Base-by-base conservation (phyloP, 2,888 invertebrate genomes). In the Polyommatus iphigenia region DNA sequence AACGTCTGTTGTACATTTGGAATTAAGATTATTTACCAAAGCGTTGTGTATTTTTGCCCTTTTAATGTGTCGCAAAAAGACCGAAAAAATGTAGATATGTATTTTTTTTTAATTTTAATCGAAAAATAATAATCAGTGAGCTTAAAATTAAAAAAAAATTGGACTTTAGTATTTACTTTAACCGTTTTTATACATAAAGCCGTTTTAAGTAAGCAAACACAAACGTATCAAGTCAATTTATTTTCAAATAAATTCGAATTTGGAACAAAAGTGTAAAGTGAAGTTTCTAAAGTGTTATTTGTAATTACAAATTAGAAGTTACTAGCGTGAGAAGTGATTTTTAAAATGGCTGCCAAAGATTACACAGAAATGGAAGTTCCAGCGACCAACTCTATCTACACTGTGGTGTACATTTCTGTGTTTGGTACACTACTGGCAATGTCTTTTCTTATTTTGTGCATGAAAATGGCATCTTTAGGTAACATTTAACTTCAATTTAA, bases 371-470 rank as follows among this genome's bases (percentile, higher is more conserved):
- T 76, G 20, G 76, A 71, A n/a, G 62, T 59, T 4, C 41, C 78
- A 1, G 3, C 78, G 1, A 46, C 76, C 7, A 46, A 79, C 13
- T 81, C 83, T 29, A 54, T 82, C 5, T 78, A 79, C 6, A 71
- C 78, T 71, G 79, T 84, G 18, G 79, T 83, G 6, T 85, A 82
- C 71, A 82, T 86, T 32, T 83, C 85, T 0, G 79, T 85, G 36
- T 82, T 84, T 57, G 83, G 82, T 18, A 88, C 90, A 0, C 24
- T 90, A 0, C 77, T 91, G 41, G 29, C 87, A 1, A 88, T 89
- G 85, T 85, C 85, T 3, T 89, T 91, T 75, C 79, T 89, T 3
- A 84, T 90, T n/a, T 82, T 90, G 85, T 91, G 89, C 78, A 80
- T 88, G 50, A 90, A 88, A 82, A 82, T 90, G 78, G 81, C 84